Base-by-base conservation (phyloP, 2,113 vertebrate genomes). In the Centropus unirufus region DNA sequence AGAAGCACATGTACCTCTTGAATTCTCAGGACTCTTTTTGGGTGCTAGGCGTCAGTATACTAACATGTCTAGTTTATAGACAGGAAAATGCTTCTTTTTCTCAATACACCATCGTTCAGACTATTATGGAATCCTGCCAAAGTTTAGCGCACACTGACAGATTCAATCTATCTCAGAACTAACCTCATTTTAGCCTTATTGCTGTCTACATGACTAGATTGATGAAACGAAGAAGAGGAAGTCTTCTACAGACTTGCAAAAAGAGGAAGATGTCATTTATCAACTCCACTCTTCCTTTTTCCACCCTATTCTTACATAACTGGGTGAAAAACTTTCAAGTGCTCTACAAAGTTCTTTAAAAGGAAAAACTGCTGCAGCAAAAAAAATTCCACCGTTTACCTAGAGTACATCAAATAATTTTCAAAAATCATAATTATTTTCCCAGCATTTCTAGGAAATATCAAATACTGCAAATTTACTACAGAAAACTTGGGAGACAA, bases 81-180 rank as follows among this genome's bases (percentile, higher is more conserved):
- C 4, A 49, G 24, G 57, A 92, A 93, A 93, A 83, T 54, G 11
- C 55, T 97, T 83, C 92, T 96, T 95, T 92, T 88, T 84, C 80
- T 86, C 59, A 9, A 36, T 67, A 95, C 94, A 84, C 59, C 85
- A 93, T 61, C 87, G 89, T 80, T 9, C 40, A 85, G 79, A 40
- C 47, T 87, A 8, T 64, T 95, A 92, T 81, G 97, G 97, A 97
- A 91, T 23, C n/a, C 52, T 76, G 94, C 96, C 96, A 97, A 96
- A 78, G 67, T 87, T 85, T 81, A 91, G 77, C 83, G 58, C 63
- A 62, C 77, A 55, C 74, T 92, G 92, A 94, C 94, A 95, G 94
- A 87, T 84, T 87, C 77, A 94, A 94, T 95, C 83, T 76, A 74
- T 95, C 95, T 96, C 95, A 94, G 79, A 93, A 83, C 24, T 69